Evolutionary conservation across 2,113 vertebrate genomes (phyloP), one percentile per base, ranked within the genome.

Genomic region (Elgaria multicarinata): DNA sequence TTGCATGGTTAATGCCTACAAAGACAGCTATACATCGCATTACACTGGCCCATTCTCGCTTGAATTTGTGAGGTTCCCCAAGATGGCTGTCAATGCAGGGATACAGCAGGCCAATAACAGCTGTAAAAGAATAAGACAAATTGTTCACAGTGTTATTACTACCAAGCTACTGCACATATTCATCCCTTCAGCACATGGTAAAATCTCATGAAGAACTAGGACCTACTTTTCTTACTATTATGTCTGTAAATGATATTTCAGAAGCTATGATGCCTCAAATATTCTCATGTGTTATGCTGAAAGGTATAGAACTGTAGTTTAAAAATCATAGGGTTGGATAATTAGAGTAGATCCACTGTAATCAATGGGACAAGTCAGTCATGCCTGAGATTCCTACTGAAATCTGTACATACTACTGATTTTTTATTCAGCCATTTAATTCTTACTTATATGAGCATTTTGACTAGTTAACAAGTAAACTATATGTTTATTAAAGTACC

Each of bases 61-160:
- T 98, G 91, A 98, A 98, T 39, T 98, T 98, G 96, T 98, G 98
- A 0, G 98, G 98, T 39, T 98, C 98, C n/a, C 98, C 98, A 12
- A 98, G 97, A 90, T 94, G 98, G 67, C 98, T 97, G 97, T 98
- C 98, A 14, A 98, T 98, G 92, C 98, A 98, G 80, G 98, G 98
- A 77, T 98, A 98, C 86, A 98, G 95, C 83, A 98, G 90, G 80
- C 98, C 98, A 28, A 98, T 97, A 0, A 98, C 97, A 91, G 98
- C 98, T 98, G 96, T 50, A 91, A 93, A 46, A 93, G 42, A 90
- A 81, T 33, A 31, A 87, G 58, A 90, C 20, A 44, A 62, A 90
- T 36, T 8, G 0, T n/a, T 87, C 2, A 89, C 0, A 88, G 12
- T 62, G 4, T 0, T 1, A 79, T 18, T 16, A 42, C 10, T 90